Percentiles rank a stretch among this genome's conserved stretches.
Conservation (phyloP, 2,888 invertebrate species). For the Chaetoderma sp. region DNA sequence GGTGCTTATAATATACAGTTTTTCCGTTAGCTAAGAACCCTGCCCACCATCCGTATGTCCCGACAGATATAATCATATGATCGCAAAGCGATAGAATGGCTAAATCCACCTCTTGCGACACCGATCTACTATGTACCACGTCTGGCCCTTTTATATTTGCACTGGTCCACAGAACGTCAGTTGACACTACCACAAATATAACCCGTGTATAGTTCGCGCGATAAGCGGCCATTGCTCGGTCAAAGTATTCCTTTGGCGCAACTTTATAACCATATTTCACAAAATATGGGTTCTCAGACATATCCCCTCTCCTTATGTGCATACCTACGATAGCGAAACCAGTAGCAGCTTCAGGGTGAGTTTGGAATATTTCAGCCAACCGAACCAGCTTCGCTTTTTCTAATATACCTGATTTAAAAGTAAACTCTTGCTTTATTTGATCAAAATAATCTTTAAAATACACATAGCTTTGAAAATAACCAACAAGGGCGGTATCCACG, state of each 20-base stretch:
- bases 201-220: slow-evolving; percentile 29
- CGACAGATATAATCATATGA: slow-evolving; percentile 47
- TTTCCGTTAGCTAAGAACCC: slow-evolving; percentile 22
- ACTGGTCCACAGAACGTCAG: slow-evolving; percentile 37
- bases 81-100: slow-evolving; percentile 43
- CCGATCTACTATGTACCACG: slow-evolving; percentile 29
- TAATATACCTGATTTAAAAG: slow-evolving; percentile 27
- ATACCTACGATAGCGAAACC: slow-evolving; percentile 31
- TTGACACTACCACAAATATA: slow-evolving; percentile 39
- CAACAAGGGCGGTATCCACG: slow-evolving; percentile 18
- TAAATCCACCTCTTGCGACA: slow-evolving; percentile 36
- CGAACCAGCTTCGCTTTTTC: slow-evolving; percentile 23
- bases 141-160: slow-evolving; percentile 29
- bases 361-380: background rate
- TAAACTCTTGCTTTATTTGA: slow-evolving; percentile 35
- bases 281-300: slow-evolving; percentile 16
- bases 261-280: slow-evolving; percentile 30
- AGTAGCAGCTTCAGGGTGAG: background rate
- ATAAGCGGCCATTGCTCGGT: slow-evolving; percentile 37
- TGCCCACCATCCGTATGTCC: slow-evolving; percentile 45
- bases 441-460: slow-evolving; percentile 35
- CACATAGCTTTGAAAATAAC: slow-evolving; percentile 42
- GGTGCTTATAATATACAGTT: slow-evolving; percentile 30
- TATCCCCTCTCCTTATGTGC: slow-evolving; percentile 39
- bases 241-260: slow-evolving; percentile 36